Base-by-base conservation (phyloP, 2,888 invertebrate species). In the Agelastica alni region DNA sequence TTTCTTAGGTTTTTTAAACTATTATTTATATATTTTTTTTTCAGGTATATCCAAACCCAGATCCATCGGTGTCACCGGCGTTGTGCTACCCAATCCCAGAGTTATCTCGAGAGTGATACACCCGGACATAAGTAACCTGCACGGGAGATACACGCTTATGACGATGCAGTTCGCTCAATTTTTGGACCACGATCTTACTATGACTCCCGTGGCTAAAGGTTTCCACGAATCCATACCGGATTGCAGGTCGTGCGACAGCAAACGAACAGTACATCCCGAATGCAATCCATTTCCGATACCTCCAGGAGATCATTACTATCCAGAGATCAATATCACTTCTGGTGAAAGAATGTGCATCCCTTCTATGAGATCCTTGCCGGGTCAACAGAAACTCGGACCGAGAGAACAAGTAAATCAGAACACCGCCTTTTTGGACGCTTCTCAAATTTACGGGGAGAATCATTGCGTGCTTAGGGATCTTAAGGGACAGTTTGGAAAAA, bases 151-250 rank as follows among this genome's bases (percentile, higher is more conserved):
- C 76, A 90, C 93, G 0, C 79, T 96, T 12, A 91, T 96, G 89
- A 84, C 91, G 31, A 96, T 96, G 96, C 96, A 96, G 79, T 96
- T 87, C 69, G 96, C 94, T 0, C 96, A 96, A 75, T 89, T 97
- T 69, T 75, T 96, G 13, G 96, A 96, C 75, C 96, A 96, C 77
- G 96, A 96, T 74, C 80, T 97, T 44, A 96, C 96, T 0, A 87
- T 95, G 84, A 95, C 96, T 0, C 96, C 94, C 1, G 92, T 93
- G 49, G 92, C 91, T 69, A 91, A 91, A 80, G 92, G 86, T 67
- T 92, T 92, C 80, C 89, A 89, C 72, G 91, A 93, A 67, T 92
- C 93, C 0, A 93, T 95, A 61, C 91, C 95, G 0, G 89, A 92
- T 70, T 95, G 95, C 67, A 83, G 93, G 34, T 83, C 91, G 0